Evolutionary conservation across 2,888 invertebrate genomes (phyloP), one percentile per base, ranked within the genome.

Genomic region (Eilema depressum): DNA sequence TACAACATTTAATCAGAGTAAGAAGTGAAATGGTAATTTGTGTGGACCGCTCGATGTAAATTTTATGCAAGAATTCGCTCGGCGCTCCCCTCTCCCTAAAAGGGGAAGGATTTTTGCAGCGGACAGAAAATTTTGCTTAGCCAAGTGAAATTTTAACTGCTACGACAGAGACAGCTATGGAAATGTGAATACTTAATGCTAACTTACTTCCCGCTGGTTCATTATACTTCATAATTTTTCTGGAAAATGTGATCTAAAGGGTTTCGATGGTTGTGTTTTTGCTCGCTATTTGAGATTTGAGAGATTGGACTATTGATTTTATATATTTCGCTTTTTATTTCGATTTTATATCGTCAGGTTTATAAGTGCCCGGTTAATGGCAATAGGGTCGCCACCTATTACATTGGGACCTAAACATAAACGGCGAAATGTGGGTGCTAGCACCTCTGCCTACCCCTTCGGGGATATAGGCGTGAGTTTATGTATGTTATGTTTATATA

Each of bases 1-100:
- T 95, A 94, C 92, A 94, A 94, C 95, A 94, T 95, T 95, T 95
- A 95, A 95, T 95, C 95, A 95, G 93, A 93, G 93, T 92, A 94
- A 94, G 94, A 93, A 93, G 93, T 92, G 93, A 93, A 94, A 95
- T 94, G 94, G 93, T 94, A 94, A 95, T 95, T 95, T 95, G 94
- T 95, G 94, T 95, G 93, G 93, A 94, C 94, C 95, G 93, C 94
- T 91, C 94, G 94, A 95, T 95, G 95, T 94, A 94, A 93, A 94
- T 94, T 95, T 95, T 95, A 95, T 95, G 94, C 94, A 94, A 94
- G 94, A 94, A 94, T 94, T 93, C 92, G 91, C 91, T 88, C 91
- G 90, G 83, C 84, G 84, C 90, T 89, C 92, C 92, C 90, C 92
- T 91, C 91, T 88, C 90, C 89, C 92, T 91, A 90, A 92, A 93